Evolutionary conservation across 1,140 invertebrate genomes (phyloP).

Genomic region (Condylostylus longicornis): DNA sequence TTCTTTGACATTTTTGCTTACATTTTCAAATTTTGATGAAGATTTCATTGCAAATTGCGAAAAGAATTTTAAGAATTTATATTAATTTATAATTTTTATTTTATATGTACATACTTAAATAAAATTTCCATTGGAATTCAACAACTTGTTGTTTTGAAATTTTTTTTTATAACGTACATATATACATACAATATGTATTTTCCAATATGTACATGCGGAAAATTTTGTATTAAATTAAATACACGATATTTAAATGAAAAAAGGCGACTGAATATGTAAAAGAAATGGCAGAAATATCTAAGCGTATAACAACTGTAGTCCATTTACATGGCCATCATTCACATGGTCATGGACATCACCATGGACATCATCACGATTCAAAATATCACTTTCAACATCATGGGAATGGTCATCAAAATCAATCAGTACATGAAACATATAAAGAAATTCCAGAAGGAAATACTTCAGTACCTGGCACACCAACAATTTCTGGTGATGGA

Average conservation of each 20-base stretch:
- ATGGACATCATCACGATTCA: constrained; percentile 18
- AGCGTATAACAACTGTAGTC: constrained; percentile 26
- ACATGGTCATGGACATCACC: constrained; percentile 14
- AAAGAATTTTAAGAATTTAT: too few species aligned
- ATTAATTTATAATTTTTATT: too few species aligned
- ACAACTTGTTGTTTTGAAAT: too few species aligned
- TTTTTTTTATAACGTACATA: too few species aligned
- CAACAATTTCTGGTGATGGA: constrained; percentile 9
- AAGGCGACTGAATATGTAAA: constrained; percentile 26
- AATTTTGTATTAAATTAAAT: too few species aligned
- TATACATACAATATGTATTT: constrained; percentile 2
- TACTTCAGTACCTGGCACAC: constrained; percentile 14
- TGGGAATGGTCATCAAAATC: constrained; percentile 6
- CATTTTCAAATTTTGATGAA: too few species aligned
- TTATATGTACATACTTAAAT: too few species aligned
- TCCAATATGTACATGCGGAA: neutral
- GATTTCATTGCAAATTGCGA: too few species aligned
- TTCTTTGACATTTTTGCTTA: too few species aligned
- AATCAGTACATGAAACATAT: constrained; percentile 21
- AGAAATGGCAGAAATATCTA: constrained; percentile 26
- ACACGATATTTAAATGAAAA: too few species aligned
- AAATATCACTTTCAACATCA: constrained; percentile 18
- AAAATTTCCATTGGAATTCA: too few species aligned
- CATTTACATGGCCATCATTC: constrained; percentile 14
- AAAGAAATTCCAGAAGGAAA: constrained; percentile 10